Evolutionary conservation across 2,113 vertebrate genomes (phyloP).

Genomic region (Barnardius zonarius): DNA sequence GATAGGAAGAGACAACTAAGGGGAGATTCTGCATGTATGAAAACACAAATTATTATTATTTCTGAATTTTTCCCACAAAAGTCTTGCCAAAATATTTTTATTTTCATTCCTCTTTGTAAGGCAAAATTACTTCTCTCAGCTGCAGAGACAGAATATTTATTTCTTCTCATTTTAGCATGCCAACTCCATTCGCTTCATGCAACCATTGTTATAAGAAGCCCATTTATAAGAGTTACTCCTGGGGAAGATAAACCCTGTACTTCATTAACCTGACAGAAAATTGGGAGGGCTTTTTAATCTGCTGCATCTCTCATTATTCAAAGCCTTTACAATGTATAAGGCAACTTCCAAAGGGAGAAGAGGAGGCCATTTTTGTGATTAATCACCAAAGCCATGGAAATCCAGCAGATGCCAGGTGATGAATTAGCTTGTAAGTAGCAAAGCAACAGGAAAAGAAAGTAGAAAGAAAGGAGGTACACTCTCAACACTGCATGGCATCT

Average conservation of each 20-base stretch:
- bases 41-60: not conserved
- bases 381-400: conserved; percentile 41
- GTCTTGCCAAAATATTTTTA: conserved; percentile 5
- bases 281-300: conserved; percentile 36
- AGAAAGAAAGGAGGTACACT: not conserved
- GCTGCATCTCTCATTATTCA: conserved; percentile 30
- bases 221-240: conserved; percentile 32
- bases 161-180: not conserved
- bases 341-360: conserved; percentile 37
- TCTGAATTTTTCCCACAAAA: not conserved
- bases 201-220: not conserved
- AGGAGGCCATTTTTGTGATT: conserved; percentile 38
- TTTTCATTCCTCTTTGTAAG: not conserved
- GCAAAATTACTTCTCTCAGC: not conserved
- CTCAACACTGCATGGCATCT: not conserved
- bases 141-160: not conserved
- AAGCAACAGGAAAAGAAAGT: not conserved
- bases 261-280: conserved; percentile 58
- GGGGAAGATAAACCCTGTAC: conserved; percentile 37
- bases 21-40: not conserved
- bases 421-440: conserved; percentile 1
- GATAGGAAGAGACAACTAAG: not conserved
- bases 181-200: conserved; percentile 9
- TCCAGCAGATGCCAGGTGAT: conserved; percentile 22
- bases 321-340: conserved; percentile 18